Percentiles rank a stretch among this genome's conserved stretches.
Evolutionary conservation across 2,797 vertebrate genomes (phyloP).

Genomic region (Channa striata): DNA sequence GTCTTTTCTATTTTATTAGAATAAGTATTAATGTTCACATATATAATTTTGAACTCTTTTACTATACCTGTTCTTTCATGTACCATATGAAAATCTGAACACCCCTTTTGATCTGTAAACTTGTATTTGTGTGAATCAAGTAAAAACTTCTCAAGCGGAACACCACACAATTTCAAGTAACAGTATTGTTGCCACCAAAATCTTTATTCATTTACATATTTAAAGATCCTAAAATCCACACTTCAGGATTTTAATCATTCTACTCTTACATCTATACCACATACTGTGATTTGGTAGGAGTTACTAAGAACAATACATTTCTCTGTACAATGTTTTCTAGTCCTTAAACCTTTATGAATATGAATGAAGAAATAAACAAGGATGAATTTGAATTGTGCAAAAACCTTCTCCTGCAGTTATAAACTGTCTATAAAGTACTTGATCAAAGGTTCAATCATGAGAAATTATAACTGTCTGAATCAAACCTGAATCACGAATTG

Average conservation of each 20-base stretch:
- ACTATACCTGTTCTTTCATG: no score
- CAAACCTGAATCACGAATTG: slow-evolving; percentile 25
- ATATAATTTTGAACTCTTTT: no score
- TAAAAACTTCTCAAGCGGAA: slow-evolving; percentile 8
- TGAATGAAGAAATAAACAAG: slow-evolving; percentile 39
- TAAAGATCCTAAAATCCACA: slow-evolving; percentile 61
- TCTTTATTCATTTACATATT: slow-evolving; percentile 78
- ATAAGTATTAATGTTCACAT: no score
- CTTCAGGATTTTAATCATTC: slow-evolving; percentile 39
- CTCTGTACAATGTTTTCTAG: slow-evolving; percentile 60
- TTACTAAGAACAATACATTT: slow-evolving; percentile 43
- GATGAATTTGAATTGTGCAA: slow-evolving; percentile 70
- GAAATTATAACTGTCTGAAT: neutral
- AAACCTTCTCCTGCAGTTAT: slow-evolving; percentile 47
- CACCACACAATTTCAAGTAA: slow-evolving; percentile 7
- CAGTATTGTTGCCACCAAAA: slow-evolving; percentile 46
- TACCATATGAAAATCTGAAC: no score
- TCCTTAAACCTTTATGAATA: slow-evolving; percentile 40
- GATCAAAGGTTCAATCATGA: slow-evolving; percentile 32
- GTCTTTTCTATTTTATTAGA: no score
- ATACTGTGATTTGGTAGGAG: slow-evolving; percentile 42
- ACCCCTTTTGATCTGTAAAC: neutral
- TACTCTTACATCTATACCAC: slow-evolving; percentile 28
- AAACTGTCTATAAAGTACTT: slow-evolving; percentile 34
- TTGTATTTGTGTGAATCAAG: neutral